phyloP scores from a whole-genome alignment of 1,140 invertebrate species.

The Drosophila triauraria region DNA sequence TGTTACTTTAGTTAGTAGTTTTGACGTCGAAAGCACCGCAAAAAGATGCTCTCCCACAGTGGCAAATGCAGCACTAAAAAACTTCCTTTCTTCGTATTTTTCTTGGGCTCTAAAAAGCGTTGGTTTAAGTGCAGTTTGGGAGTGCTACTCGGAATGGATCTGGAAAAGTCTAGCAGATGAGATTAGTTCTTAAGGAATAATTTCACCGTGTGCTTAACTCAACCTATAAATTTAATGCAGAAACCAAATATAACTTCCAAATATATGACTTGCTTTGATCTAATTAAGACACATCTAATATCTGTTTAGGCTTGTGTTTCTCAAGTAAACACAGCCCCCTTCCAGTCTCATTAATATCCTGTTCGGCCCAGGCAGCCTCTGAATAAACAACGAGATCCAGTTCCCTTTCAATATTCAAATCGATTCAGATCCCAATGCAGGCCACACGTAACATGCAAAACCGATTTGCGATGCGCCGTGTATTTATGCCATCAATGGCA shows the following conservation, averaged over 20 bases:
- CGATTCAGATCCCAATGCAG: constrained; percentile 35
- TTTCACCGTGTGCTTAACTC: too few species aligned
- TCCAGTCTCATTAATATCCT: background rate
- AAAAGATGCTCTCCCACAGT: constrained; percentile 37
- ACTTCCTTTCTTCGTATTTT: constrained; percentile 18
- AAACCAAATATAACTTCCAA: background rate
- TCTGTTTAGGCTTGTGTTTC: background rate
- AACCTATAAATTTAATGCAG: too few species aligned
- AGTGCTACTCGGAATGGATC: background rate
- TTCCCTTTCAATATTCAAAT: constrained; percentile 42
- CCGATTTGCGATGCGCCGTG: constrained; percentile 39
- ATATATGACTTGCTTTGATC: background rate
- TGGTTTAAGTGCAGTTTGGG: background rate
- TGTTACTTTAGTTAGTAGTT: constrained; percentile 72
- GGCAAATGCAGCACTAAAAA: constrained; percentile 6
- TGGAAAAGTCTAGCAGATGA: background rate
- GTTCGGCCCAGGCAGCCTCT: background rate
- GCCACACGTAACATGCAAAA: constrained; percentile 36
- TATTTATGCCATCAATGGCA: constrained; percentile 38
- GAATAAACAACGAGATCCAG: constrained; percentile 25
- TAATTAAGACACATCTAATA: constrained; percentile 13
- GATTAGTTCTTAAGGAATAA: background rate
- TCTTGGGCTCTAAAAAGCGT: background rate
- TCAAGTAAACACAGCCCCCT: background rate
- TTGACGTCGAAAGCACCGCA: constrained; percentile 47